Conservation (phyloP, 92 coral and sea anemone genomes). For the Scolanthus callimorphus region DNA sequence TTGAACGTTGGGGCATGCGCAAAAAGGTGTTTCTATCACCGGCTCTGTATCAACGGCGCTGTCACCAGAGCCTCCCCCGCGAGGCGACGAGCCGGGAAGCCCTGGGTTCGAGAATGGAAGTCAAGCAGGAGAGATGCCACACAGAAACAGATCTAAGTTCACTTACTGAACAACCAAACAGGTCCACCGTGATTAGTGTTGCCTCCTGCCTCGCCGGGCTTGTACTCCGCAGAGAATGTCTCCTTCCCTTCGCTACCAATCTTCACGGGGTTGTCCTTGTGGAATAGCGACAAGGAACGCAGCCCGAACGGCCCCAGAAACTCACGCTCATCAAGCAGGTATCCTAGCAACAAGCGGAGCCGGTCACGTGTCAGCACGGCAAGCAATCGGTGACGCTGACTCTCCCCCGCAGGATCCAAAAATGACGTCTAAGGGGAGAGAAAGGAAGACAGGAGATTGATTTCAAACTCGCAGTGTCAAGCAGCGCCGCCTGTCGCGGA, state of each 20-base stretch:
- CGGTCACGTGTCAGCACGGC: conserved; percentile 76
- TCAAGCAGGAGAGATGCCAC: no score
- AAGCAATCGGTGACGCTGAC: conserved; percentile 64
- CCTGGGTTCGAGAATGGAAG: no score
- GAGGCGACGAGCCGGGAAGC: no score
- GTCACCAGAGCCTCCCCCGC: no score
- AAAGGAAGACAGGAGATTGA: neutral
- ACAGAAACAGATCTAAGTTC: no score
- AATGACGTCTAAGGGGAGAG: conserved; percentile 43
- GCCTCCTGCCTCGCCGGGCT: conserved; percentile 73
- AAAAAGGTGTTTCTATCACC: no score
- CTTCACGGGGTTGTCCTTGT: conserved; percentile 62
- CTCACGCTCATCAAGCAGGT: conserved; percentile 75
- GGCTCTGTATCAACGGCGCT: no score
- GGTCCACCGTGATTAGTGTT: conserved; percentile 88
- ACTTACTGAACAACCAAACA: conserved; percentile 72
- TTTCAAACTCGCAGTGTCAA: no score
- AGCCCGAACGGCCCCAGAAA: conserved; percentile 86
- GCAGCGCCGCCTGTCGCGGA: no score
- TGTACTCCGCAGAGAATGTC: conserved; percentile 47
- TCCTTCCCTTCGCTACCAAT: conserved; percentile 31
- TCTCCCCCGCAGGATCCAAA: conserved; percentile 55
- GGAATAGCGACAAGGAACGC: conserved; percentile 69
- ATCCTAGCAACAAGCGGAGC: conserved; percentile 48
- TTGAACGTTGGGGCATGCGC: no score